phyloP scores from a whole-genome alignment of 2,797 vertebrate genomes.

The Carcharodon carcharias region DNA sequence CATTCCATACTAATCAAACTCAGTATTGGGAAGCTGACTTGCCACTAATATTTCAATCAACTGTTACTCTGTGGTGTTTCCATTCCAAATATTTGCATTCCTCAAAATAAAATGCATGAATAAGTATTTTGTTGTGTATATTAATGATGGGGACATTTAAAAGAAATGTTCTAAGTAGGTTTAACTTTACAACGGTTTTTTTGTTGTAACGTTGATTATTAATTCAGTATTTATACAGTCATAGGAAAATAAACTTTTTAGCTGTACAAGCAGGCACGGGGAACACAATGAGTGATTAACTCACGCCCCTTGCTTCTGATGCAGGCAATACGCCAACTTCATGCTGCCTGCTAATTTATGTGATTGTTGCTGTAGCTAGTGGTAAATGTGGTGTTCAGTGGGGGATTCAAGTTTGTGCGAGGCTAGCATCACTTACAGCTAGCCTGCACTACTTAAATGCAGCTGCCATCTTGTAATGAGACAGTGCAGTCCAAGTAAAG shows the following conservation, averaged over 20 bases:
- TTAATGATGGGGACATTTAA: background rate
- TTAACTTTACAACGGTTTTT: background rate
- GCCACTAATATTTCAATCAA: background rate
- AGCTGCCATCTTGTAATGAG: too few species aligned
- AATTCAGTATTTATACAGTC: background rate
- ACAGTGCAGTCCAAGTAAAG: too few species aligned
- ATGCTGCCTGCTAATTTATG: too few species aligned
- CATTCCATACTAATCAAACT: slow-evolving; percentile 3
- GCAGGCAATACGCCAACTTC: too few species aligned
- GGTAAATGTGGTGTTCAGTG: too few species aligned
- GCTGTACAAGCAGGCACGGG: background rate
- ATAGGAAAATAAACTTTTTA: background rate
- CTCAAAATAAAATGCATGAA: slow-evolving; percentile 25
- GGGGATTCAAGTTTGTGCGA: too few species aligned
- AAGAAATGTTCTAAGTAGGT: too few species aligned
- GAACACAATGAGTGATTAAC: background rate
- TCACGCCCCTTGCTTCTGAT: too few species aligned
- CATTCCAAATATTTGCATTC: background rate
- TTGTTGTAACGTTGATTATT: background rate
- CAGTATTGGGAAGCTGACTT: background rate
- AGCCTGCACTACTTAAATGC: too few species aligned
- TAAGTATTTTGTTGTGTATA: background rate
- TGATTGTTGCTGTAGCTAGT: too few species aligned
- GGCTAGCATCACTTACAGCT: too few species aligned
- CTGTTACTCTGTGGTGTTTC: background rate